Conservation (phyloP, 2,888 invertebrate genomes). For the Yponomeuta plumbellus region DNA sequence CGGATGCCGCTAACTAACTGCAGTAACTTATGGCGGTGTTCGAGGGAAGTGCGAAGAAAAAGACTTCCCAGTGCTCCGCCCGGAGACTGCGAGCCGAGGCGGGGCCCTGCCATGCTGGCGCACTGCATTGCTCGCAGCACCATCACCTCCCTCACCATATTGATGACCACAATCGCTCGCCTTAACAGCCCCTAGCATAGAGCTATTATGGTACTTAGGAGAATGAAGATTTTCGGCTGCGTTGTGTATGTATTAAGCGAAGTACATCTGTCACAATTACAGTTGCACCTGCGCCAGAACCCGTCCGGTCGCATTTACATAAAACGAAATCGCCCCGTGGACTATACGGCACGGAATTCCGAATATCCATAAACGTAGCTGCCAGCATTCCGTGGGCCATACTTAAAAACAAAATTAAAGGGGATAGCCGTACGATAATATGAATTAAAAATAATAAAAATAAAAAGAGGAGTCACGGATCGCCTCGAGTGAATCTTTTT, state of each 20-base stretch:
- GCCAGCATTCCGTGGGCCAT: slow-evolving; percentile 72
- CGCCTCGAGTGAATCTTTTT: slow-evolving; percentile 69
- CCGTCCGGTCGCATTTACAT: slow-evolving; percentile 53
- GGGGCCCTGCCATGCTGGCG: background rate
- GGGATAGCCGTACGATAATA: slow-evolving; percentile 76
- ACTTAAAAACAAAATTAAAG: slow-evolving; percentile 77
- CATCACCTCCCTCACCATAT: background rate
- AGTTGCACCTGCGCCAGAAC: slow-evolving; percentile 33
- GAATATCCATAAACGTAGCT: slow-evolving; percentile 74
- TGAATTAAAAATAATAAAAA: slow-evolving; percentile 76
- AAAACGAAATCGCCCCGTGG: slow-evolving; percentile 63
- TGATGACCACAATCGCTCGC: background rate
- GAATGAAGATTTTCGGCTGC: background rate
- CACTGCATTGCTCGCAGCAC: background rate
- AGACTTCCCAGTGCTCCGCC: slow-evolving; percentile 2
- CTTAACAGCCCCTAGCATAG: background rate
- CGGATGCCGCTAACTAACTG: slow-evolving; percentile 2
- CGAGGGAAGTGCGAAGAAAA: slow-evolving; percentile 10
- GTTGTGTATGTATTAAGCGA: slow-evolving; percentile 24
- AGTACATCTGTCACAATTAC: slow-evolving; percentile 65
- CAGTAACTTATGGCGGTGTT: slow-evolving; percentile 1
- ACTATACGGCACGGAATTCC: slow-evolving; percentile 68
- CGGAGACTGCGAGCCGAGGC: slow-evolving; percentile 1
- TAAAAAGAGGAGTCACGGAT: slow-evolving; percentile 75
- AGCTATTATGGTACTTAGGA: background rate